A percentile compares a stretch with the other conserved stretches of the same genome.
Conservation (phyloP, 2,797 vertebrate genomes). For the Sebastes kiyomatsui region DNA sequence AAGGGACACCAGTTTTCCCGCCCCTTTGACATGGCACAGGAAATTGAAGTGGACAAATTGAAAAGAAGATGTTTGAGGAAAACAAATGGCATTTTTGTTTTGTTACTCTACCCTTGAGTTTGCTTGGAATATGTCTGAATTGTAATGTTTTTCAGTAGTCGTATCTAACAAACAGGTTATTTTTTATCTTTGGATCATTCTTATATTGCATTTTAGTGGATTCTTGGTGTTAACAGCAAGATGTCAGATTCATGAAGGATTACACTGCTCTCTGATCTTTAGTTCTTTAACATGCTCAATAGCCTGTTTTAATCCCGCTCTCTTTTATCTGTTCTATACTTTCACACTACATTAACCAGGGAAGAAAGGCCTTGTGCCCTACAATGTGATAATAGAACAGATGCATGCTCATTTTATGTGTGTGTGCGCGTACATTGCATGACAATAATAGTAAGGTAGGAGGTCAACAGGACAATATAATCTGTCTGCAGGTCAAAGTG, state of each 20-base stretch:
- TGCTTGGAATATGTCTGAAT: background rate
- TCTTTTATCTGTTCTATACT: conserved; percentile 41
- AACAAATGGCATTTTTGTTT: background rate
- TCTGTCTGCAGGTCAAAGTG: conserved; percentile 5
- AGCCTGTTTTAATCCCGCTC: conserved; percentile 31
- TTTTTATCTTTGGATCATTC: conserved; percentile 8
- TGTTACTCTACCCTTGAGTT: background rate
- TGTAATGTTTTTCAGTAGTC: background rate
- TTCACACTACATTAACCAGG: conserved; percentile 44
- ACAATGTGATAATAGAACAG: background rate
- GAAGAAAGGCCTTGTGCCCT: background rate
- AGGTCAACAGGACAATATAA: background rate
- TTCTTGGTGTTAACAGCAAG: background rate
- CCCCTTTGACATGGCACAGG: conserved; percentile 14
- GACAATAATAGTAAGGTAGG: background rate
- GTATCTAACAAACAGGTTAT: background rate
- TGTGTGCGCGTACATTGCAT: background rate
- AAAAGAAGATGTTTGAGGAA: conserved; percentile 1
- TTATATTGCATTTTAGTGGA: background rate
- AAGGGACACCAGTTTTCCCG: background rate
- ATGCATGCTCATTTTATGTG: background rate
- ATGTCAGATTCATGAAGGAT: conserved; percentile 22
- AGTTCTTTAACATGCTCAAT: conserved; percentile 29
- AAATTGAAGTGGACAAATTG: conserved; percentile 30
- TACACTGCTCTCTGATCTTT: conserved; percentile 25